phyloP scores from a whole-genome alignment of 2,797 vertebrate species.

The Echiichthys vipera region DNA sequence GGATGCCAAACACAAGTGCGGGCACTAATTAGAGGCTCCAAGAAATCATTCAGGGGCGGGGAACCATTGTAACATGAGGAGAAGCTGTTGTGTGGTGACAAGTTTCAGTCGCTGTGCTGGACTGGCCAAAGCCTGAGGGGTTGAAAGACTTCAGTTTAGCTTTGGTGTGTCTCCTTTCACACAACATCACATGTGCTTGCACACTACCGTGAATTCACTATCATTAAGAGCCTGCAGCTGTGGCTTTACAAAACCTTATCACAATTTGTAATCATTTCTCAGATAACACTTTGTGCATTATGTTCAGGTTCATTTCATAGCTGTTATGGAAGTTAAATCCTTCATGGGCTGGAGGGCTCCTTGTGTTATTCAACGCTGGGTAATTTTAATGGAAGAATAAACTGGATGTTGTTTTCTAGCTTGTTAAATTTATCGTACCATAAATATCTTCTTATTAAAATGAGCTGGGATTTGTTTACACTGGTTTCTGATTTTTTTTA shows the following conservation, averaged over 20 bases:
- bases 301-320: slow-evolving; percentile 41
- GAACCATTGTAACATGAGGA: slow-evolving; percentile 68
- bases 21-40: slow-evolving; percentile 77
- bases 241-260: slow-evolving; percentile 64
- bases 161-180: slow-evolving; percentile 49
- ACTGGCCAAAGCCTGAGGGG: slow-evolving; percentile 47
- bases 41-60: slow-evolving; percentile 63
- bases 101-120: slow-evolving; percentile 43
- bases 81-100: slow-evolving; percentile 53
- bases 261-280: slow-evolving; percentile 59
- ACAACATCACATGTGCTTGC: slow-evolving; percentile 27
- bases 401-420: slow-evolving; percentile 6
- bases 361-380: slow-evolving; percentile 1
- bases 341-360: slow-evolving; percentile 3
- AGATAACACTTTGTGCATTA: slow-evolving; percentile 51
- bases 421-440: neutral
- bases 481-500: neutral
- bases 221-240: slow-evolving; percentile 64
- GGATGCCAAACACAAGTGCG: slow-evolving; percentile 73
- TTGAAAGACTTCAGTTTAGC: slow-evolving; percentile 54
- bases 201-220: slow-evolving; percentile 33
- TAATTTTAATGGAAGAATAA: slow-evolving; percentile 26
- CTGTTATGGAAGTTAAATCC: slow-evolving; percentile 25
- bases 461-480: neutral
- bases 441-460: neutral